Evolutionary conservation across 2,888 invertebrate genomes (phyloP).

Genomic region (Drosophila kambysellisi): DNA sequence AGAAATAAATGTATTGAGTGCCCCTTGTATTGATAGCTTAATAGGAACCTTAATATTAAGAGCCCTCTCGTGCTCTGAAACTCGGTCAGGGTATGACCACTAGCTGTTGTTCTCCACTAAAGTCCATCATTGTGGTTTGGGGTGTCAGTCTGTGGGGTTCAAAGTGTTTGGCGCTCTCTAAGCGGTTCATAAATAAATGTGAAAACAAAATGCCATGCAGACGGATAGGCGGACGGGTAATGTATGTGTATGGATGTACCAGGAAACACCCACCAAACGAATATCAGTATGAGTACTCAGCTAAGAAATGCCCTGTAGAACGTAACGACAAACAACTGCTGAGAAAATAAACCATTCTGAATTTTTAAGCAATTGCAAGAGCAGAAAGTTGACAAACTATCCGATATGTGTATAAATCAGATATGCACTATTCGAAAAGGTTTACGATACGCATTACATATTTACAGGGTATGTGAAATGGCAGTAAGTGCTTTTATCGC

Average conservation of each 20-base stretch:
- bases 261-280: constrained; percentile 25
- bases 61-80: constrained; percentile 24
- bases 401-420: neutral
- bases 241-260: constrained; percentile 3
- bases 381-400: too few species aligned
- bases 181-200: constrained; percentile 78
- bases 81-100: constrained; percentile 54
- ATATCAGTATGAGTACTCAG: constrained; percentile 4
- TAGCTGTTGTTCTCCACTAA: constrained; percentile 54
- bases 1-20: neutral
- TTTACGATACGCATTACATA: neutral
- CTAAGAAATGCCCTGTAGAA: constrained; percentile 27
- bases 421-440: neutral
- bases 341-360: neutral
- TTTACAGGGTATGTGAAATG: constrained; percentile 30
- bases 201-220: constrained; percentile 70
- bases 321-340: fast-evolving
- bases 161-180: constrained; percentile 77
- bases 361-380: neutral
- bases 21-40: constrained; percentile 4
- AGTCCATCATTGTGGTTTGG: constrained; percentile 45
- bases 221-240: constrained; percentile 32
- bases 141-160: constrained; percentile 53
- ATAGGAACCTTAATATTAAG: constrained; percentile 14
- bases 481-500: constrained; percentile 1